Conservation (phyloP, 1,140 invertebrate species). For the Zaprionus africanus region DNA sequence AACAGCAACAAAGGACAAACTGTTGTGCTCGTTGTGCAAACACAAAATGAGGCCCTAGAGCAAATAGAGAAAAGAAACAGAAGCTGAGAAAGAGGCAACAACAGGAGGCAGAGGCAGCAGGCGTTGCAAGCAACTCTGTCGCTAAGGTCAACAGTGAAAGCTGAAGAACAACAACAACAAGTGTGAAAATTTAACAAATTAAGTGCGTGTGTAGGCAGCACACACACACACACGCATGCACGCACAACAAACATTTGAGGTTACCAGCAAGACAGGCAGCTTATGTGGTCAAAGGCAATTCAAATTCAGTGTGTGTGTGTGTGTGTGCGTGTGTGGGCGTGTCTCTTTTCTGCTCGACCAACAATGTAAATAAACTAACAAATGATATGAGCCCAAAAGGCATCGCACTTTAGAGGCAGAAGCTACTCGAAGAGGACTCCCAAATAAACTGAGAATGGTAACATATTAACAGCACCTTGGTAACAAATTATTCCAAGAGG, state of each 20-base stretch:
- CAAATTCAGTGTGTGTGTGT: constrained; percentile 12
- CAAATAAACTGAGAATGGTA: background rate
- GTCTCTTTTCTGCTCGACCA: constrained; percentile 13
- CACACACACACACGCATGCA: background rate
- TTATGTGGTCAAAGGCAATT: constrained; percentile 37
- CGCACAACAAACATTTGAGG: too few relatives aligned
- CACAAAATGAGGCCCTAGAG: constrained; percentile 46
- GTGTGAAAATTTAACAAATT: constrained; percentile 80
- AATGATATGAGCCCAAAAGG: constrained; percentile 12
- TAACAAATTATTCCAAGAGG: too few relatives aligned
- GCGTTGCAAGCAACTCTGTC: constrained; percentile 5
- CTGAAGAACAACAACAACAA: constrained; percentile 48
- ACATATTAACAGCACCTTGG: too few relatives aligned
- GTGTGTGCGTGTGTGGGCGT: constrained; percentile 31
- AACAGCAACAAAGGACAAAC: constrained; percentile 45
- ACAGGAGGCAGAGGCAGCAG: constrained; percentile 16
- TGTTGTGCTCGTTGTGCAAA: constrained; percentile 40
- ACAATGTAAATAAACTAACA: constrained; percentile 34
- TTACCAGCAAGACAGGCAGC: background rate
- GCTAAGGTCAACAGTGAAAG: constrained; percentile 71
- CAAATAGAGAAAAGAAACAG: constrained; percentile 28
- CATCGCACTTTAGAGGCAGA: background rate
- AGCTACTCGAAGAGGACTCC: background rate
- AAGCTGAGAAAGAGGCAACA: constrained; percentile 11
- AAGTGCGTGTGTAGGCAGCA: constrained; percentile 54